Evolutionary conservation across 2,113 vertebrate genomes (phyloP).

Genomic region (Sinosuthora webbiana): DNA sequence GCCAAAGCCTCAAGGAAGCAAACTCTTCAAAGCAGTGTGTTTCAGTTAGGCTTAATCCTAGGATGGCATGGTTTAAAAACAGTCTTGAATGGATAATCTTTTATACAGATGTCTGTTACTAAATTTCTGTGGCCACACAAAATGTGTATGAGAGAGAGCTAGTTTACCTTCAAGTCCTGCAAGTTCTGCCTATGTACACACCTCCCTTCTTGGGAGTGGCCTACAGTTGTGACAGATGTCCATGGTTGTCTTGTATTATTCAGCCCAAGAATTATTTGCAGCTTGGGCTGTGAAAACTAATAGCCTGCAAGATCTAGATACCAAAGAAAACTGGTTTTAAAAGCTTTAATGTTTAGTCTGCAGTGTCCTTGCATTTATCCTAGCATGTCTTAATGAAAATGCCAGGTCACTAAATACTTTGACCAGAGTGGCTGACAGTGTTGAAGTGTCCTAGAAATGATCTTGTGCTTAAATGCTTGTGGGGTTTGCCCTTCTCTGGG

Average conservation of each 20-base stretch:
- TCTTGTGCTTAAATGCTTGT: not conserved
- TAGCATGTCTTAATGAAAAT: not conserved
- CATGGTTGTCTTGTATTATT: not conserved
- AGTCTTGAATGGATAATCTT: constrained; percentile 31
- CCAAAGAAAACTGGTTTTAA: constrained; percentile 66
- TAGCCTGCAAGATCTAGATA: constrained; percentile 46
- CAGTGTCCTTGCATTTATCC: constrained; percentile 11
- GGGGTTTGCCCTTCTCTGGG: not conserved
- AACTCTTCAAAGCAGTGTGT: constrained; percentile 36
- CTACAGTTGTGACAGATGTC: not conserved
- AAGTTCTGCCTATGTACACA: not conserved
- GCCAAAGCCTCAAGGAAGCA: constrained; percentile 29
- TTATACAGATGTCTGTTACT: not conserved
- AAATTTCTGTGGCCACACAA: not conserved
- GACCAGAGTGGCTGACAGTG: not conserved
- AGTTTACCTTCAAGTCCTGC: not conserved
- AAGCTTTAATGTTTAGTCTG: constrained; percentile 66
- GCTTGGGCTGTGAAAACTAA: not conserved
- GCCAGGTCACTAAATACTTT: not conserved
- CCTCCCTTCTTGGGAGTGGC: not conserved
- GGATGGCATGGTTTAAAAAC: constrained; percentile 23
- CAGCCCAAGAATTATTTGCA: not conserved
- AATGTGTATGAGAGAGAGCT: not conserved
- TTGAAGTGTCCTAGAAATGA: not conserved
- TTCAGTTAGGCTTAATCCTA: constrained; percentile 42